A percentile compares a stretch with the other conserved stretches of the same genome.
These are phyloP conservation scores for Urophycis tenuis DNA, from an alignment of 2,797 vertebrate genomes.

Conservation along the genomic window DNA sequence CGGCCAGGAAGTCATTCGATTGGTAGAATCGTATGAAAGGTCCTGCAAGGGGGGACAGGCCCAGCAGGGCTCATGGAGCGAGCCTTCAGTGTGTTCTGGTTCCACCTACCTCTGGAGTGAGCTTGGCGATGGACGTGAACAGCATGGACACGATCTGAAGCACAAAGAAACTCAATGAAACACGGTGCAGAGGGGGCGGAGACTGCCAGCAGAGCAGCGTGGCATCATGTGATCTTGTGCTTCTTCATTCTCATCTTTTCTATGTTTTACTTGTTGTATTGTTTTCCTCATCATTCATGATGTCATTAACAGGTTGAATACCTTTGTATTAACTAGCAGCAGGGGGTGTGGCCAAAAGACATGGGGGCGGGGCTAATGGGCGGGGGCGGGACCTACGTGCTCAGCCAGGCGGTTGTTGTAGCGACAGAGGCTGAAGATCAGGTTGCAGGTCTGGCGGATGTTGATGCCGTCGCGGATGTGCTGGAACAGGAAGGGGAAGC, in stretches of 20 bases:
- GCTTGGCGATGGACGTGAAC: constrained; percentile 96
- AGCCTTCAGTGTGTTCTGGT: constrained; percentile 24
- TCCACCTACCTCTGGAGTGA: constrained; percentile 87
- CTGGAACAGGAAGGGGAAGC: constrained; percentile 98
- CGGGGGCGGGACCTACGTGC: constrained; percentile 73
- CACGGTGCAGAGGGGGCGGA: background rate
- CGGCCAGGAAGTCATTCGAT: background rate
- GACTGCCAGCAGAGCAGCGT: background rate
- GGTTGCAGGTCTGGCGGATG: constrained; percentile 97
- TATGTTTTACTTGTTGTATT: background rate
- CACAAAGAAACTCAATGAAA: constrained; percentile 24
- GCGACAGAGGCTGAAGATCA: constrained; percentile 97
- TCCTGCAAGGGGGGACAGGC: background rate
- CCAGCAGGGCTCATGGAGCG: background rate
- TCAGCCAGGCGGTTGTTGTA: constrained; percentile 97
- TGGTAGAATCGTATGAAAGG: background rate
- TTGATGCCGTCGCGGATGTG: constrained; percentile 99
- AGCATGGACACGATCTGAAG: constrained; percentile 97
- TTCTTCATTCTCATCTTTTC: background rate
- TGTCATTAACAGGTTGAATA: background rate
- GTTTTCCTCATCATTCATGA: background rate
- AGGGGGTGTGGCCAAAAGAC: background rate
- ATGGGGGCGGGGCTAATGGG: background rate
- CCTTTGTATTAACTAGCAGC: background rate
- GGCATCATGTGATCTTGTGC: background rate